Conservation (phyloP, 2,888 invertebrate species). For the Apamea sordens region DNA sequence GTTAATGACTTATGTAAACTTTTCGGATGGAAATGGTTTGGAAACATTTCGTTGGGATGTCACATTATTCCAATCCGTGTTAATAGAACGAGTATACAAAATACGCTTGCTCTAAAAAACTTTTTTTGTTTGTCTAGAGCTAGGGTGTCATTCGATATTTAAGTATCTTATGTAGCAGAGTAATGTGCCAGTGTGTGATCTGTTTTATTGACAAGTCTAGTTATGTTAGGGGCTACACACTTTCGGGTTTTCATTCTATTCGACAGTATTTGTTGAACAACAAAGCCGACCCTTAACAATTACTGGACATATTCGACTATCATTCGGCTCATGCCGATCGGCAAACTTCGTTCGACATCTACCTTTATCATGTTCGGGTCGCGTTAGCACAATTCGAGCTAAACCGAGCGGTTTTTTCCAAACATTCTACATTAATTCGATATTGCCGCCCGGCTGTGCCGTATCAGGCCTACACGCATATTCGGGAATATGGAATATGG, state of each 20-base stretch:
- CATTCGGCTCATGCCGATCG: neutral
- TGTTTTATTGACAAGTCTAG: neutral
- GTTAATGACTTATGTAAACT: conserved; percentile 10
- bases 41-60: conserved; percentile 14
- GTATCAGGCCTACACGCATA: neutral
- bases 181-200: neutral
- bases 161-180: neutral
- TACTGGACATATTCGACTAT: neutral
- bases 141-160: conserved; percentile 11
- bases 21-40: neutral
- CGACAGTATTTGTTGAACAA: neutral
- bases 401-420: neutral
- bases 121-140: neutral
- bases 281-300: neutral
- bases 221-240: neutral
- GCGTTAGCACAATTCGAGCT: neutral
- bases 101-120: neutral
- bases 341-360: neutral
- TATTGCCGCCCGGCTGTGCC: neutral
- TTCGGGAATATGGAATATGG: no score
- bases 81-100: conserved; percentile 33
- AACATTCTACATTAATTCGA: neutral
- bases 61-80: conserved; percentile 24
- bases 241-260: neutral
- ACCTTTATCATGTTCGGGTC: neutral